These are phyloP conservation scores for Nesometra sesokonis DNA, from an alignment of 35 echinoderm and acorn worm species.

Conservation along the genomic window DNA sequence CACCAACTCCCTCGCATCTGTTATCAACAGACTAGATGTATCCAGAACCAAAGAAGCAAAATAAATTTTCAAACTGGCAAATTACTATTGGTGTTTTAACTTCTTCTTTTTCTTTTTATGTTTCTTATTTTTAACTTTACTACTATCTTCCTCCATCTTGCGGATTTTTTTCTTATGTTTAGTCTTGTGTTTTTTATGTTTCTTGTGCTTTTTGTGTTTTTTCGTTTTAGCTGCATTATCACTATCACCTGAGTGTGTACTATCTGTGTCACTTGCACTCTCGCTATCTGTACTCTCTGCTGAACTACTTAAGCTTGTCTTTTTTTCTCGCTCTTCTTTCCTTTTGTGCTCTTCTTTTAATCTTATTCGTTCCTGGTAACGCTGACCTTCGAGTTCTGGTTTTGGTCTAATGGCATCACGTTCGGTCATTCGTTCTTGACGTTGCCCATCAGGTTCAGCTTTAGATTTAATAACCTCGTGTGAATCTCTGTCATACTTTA, in stretches of 20 bases:
- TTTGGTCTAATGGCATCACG: not conserved
- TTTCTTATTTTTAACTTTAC: not conserved
- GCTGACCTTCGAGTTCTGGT: no score
- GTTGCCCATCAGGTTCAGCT: not conserved
- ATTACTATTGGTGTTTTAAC: no score
- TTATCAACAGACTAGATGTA: no score
- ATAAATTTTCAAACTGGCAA: no score
- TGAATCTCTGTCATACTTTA: not conserved
- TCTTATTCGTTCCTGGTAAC: not conserved
- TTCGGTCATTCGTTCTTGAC: not conserved
- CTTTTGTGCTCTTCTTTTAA: not conserved
- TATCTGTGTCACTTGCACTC: not conserved
- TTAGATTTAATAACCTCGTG: not conserved
- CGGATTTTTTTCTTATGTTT: not conserved
- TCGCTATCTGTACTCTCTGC: not conserved
- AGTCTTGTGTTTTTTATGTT: not conserved
- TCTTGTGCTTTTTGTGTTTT: not conserved
- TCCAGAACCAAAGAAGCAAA: no score
- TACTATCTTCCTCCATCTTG: not conserved
- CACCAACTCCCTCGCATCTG: no score
- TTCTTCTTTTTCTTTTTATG: constrained; percentile 7
- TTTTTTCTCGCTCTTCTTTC: not conserved
- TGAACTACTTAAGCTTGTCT: not conserved
- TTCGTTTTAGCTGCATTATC: not conserved
- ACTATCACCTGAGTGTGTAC: not conserved